Evolutionary conservation across 2,113 vertebrate species (phyloP).

Genomic region (Dermatemys mawii): DNA sequence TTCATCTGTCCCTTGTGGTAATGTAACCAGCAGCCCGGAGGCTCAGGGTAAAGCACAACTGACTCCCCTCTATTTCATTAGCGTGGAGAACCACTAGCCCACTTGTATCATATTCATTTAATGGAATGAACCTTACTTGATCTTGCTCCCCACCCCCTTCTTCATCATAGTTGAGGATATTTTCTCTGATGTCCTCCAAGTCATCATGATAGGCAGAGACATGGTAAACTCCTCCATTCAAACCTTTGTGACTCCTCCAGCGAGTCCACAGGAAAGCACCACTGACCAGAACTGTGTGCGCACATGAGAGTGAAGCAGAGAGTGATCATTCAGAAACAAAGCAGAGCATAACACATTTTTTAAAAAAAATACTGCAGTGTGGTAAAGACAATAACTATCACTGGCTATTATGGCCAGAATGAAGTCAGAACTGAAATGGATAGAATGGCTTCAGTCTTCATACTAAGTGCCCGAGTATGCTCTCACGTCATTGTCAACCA

Average conservation of each 20-base stretch:
- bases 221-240: constrained; percentile 81
- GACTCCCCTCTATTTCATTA: neutral
- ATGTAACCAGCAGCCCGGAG: neutral
- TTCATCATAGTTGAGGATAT: constrained; percentile 90
- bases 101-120: neutral
- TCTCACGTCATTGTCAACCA: neutral
- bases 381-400: neutral
- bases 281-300: constrained; percentile 81
- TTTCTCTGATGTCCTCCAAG: constrained; percentile 89
- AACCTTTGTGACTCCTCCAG: constrained; percentile 80
- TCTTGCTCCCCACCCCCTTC: constrained; percentile 91
- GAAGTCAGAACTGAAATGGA: neutral
- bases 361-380: neutral
- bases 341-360: rapidly evolving
- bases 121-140: constrained; percentile 78
- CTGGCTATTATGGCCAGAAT: rapidly evolving
- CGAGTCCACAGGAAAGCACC: constrained; percentile 84
- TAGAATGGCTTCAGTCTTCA: neutral
- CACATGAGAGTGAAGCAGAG: constrained; percentile 54
- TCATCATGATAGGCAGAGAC: constrained; percentile 82
- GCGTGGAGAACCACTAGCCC: neutral
- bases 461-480: neutral
- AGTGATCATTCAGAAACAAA: neutral
- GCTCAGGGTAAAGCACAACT: neutral
- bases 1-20: neutral